phyloP scores from a whole-genome alignment of 2,888 invertebrate species.

The Perithous albicinctus region DNA sequence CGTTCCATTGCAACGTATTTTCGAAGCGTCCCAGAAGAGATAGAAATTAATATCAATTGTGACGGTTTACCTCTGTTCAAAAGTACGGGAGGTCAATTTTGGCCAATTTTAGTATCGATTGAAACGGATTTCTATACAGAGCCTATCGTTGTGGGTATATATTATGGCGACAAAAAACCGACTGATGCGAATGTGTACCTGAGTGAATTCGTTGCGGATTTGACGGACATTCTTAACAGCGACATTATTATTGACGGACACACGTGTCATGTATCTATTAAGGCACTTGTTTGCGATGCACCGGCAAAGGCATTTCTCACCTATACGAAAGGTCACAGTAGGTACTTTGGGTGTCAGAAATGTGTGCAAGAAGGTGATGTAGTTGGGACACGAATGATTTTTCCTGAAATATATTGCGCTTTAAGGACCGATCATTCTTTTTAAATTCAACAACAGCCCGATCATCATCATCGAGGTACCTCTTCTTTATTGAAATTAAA shows the following conservation, averaged over 20 bases:
- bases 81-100: conserved; percentile 71
- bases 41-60: conserved; percentile 66
- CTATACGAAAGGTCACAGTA: conserved; percentile 66
- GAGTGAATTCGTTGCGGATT: conserved; percentile 68
- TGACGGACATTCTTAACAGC: conserved; percentile 45
- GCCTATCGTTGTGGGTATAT: conserved; percentile 20
- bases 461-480: conserved; percentile 70
- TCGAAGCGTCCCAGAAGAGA: conserved; percentile 20
- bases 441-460: conserved; percentile 62
- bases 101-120: conserved; percentile 68
- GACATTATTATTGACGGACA: conserved; percentile 52
- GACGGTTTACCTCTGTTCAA: conserved; percentile 71
- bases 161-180: conserved; percentile 68
- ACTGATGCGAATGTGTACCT: conserved; percentile 65
- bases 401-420: conserved; percentile 42
- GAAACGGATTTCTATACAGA: conserved; percentile 39
- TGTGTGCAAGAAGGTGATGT: conserved; percentile 59
- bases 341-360: conserved; percentile 65
- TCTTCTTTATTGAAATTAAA: conserved; percentile 66
- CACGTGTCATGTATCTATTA: conserved; percentile 50
- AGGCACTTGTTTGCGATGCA: conserved; percentile 68
- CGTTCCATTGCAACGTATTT: conserved; percentile 55
- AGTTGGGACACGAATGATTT: conserved; percentile 10
- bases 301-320: conserved; percentile 66
- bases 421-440: conserved; percentile 61